phyloP scores from a whole-genome alignment of 2,113 vertebrate species.

The Romanogobio albipinnatus region DNA sequence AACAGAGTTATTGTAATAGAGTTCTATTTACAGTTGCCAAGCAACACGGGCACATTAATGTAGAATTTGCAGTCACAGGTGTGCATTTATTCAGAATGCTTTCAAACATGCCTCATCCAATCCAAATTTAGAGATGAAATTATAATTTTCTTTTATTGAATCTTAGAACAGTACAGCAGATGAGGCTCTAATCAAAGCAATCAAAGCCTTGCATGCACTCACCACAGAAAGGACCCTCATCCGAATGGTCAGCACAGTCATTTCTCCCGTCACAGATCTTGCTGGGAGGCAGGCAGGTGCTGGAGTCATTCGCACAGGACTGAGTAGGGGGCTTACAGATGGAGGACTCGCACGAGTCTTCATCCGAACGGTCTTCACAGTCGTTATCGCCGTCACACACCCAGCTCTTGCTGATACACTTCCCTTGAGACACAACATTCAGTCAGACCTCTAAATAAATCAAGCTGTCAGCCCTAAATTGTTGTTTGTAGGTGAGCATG shows the following conservation, averaged over 20 bases:
- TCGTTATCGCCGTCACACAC: slow-evolving; percentile 98
- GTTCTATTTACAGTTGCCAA: background rate
- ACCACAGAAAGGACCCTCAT: slow-evolving; percentile 96
- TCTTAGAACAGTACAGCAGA: background rate
- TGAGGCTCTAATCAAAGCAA: background rate
- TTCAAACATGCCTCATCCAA: background rate
- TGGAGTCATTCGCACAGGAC: slow-evolving; percentile 91
- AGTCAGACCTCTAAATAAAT: slow-evolving; percentile 45
- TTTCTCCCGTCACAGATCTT: slow-evolving; percentile 93
- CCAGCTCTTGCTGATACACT: slow-evolving; percentile 98
- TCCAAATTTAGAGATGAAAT: background rate
- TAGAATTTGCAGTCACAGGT: slow-evolving; percentile 1
- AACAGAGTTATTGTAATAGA: too few species aligned
- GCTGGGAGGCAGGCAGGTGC: slow-evolving; percentile 90
- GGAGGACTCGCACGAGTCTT: slow-evolving; percentile 89
- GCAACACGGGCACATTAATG: background rate
- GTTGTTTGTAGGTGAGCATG: slow-evolving; percentile 36
- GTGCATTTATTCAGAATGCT: background rate
- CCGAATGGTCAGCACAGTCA: slow-evolving; percentile 93
- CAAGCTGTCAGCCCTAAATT: slow-evolving; percentile 46
- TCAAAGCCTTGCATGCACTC: slow-evolving; percentile 53
- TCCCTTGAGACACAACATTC: slow-evolving; percentile 78
- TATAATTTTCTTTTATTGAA: background rate
- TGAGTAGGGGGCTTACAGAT: slow-evolving; percentile 95
- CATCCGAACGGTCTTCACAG: slow-evolving; percentile 97